phyloP scores from a whole-genome alignment of 1,140 invertebrate genomes.

The Pseudobourletiella spinata region DNA sequence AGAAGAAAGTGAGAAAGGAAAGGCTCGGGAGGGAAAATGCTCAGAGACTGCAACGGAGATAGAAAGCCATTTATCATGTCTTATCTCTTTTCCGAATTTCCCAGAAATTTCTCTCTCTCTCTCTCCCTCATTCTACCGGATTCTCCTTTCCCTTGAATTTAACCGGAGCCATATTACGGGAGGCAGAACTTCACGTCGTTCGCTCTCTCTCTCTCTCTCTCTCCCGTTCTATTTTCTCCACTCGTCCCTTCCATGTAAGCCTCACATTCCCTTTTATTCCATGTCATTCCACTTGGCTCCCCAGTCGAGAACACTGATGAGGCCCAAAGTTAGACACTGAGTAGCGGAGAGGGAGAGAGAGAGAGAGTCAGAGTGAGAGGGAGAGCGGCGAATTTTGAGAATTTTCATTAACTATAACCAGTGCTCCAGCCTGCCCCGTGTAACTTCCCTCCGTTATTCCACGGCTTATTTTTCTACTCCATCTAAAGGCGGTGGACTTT shows the following conservation, averaged over 20 bases:
- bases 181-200: background rate
- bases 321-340: background rate
- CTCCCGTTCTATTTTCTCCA: background rate
- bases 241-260: background rate
- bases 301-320: no score
- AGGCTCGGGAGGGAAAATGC: conserved; percentile 14
- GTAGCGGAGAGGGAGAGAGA: background rate
- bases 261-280: background rate
- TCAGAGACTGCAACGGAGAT: conserved; percentile 28
- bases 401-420: no score
- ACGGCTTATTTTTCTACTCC: no score
- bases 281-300: conserved; percentile 2
- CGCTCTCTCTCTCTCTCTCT: background rate
- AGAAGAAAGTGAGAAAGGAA: background rate
- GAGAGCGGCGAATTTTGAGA: no score
- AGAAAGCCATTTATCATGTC: conserved; percentile 30
- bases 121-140: background rate
- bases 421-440: no score
- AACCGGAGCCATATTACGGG: background rate
- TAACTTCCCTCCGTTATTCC: no score
- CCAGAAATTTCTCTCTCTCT: conserved; percentile 25
- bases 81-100: conserved; percentile 30
- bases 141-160: background rate
- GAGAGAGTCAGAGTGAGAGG: background rate
- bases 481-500: no score